Base-by-base conservation (phyloP, 2,113 vertebrate genomes). In the Rhinoptilus africanus region DNA sequence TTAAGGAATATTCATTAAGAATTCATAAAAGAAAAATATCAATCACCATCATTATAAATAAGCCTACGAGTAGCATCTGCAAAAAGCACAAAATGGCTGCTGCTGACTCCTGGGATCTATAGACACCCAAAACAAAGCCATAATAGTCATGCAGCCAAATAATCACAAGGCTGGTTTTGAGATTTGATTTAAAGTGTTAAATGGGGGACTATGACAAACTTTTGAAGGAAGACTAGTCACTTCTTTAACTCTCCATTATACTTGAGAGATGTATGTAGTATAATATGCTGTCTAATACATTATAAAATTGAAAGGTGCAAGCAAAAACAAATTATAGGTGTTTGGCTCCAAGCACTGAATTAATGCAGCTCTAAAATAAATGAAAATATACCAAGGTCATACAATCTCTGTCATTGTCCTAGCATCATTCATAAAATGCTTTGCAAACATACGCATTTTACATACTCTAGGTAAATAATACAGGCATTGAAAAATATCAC, bases 261-360 rank as follows among this genome's bases (percentile, higher is more conserved):
- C 34, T 39, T 63, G 53, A 90, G 71, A 97, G 53, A 88, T 12
- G 2, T 88, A 84, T 77, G 50, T 76, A 80, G 93, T 72, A 93
- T 8, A 69, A 82, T 64, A 59, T 45, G 50, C n/a, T 85, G 92
- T 81, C 43, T 67, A 85, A 90, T 83, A 71, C 21, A 91, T 90
- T 93, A 96, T 81, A 89, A 97, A 96, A 95, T 69, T 81, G 78
- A 96, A 88, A 94, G 89, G 30, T 59, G 43, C 17, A 96, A 96
- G 54, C 69, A 94, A 95, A 96, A 92, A 2, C 47, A 88, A 72
- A 77, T 93, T 88, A 82, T 39, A 34, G 47, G 27, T 85, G 95
- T 93, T 82, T 60, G 82, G 63, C 67, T 91, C 62, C 63, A 54
- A 84, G 85, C 18, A 87, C 27, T 41, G 27, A 56, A 86, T 92